Evolutionary conservation across 2,888 invertebrate species (phyloP), one percentile per base, ranked within the genome.

Genomic region (Sturmia bella): DNA sequence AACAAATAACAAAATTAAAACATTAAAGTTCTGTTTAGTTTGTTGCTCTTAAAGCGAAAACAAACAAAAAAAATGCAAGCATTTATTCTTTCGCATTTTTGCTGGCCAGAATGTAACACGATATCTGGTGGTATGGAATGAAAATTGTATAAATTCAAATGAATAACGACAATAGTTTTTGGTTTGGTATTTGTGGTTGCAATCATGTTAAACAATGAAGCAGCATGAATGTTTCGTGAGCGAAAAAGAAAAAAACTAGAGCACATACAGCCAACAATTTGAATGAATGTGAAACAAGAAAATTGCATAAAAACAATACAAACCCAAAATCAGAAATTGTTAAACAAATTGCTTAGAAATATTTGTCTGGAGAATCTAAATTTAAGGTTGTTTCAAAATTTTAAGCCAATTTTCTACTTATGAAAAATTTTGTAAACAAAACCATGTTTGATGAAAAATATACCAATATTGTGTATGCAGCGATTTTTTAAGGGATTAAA

Each of bases 151-250:
- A 70, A 82, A 78, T 78, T 82, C 82, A 74, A 78, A 82, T 82
- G 78, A 82, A 75, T 78, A 59, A 78, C 70, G 82, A 75, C 82
- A 82, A 74, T 78, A 78, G 78, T 82, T 82, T 57, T 70, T 32
- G 43, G 63, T 63, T 66, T 73, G 74, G 78, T 52, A 78, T 75
- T 74, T 82, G 82, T 74, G 81, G 77, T 81, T 66, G 64, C 66
- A 73, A 27, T 59, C 57, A 77, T 48, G 56, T 59, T 68, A 27
- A 27, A 59, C 66, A 45, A 48, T 66, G 57, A 74, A 41, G 64
- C 74, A 77, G 69, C 37, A 69, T 54, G 54, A 64, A 64, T 74
- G 56, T 77, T 54, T 61, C 69, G 54, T 45, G 48, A 69, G 61
- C 68, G 52, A 41, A n/a, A 48, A 39, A 39, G 32, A 7, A 32